Conservation (phyloP, 2,113 vertebrate genomes). For the Pipa parva region DNA sequence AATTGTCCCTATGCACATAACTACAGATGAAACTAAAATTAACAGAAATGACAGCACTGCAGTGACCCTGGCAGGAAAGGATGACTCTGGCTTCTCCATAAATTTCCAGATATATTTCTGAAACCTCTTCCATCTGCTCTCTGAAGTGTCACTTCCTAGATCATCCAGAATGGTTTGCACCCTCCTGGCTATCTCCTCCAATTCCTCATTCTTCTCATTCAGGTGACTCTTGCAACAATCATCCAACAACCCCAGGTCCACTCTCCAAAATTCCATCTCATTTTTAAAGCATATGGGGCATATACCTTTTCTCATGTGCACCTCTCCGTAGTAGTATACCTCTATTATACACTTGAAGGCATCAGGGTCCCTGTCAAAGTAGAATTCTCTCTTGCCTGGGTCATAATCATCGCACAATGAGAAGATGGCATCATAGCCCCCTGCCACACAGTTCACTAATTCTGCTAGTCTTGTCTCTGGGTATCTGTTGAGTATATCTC, state of each 20-base stretch:
- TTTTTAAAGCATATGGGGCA: slow-evolving; percentile 95
- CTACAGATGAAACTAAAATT: slow-evolving; percentile 82
- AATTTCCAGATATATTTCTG: slow-evolving; percentile 87
- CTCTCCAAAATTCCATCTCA: slow-evolving; percentile 98
- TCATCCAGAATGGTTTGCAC: slow-evolving; percentile 90
- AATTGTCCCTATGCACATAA: slow-evolving; percentile 93
- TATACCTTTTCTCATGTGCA: slow-evolving; percentile 93
- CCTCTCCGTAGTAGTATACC: slow-evolving; percentile 88
- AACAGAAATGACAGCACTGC: slow-evolving; percentile 88
- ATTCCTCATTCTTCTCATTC: slow-evolving; percentile 87
- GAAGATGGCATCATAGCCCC: slow-evolving; percentile 76
- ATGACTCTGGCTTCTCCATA: slow-evolving; percentile 93
- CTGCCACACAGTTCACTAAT: slow-evolving; percentile 73
- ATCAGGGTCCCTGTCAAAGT: slow-evolving; percentile 94
- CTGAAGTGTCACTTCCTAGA: slow-evolving; percentile 69
- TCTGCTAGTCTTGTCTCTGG: slow-evolving; percentile 90
- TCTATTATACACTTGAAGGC: slow-evolving; percentile 92
- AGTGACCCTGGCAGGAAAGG: slow-evolving; percentile 75
- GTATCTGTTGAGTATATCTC: slow-evolving; percentile 80
- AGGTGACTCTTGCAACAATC: slow-evolving; percentile 90
- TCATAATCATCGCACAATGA: slow-evolving; percentile 96
- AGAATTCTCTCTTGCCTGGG: slow-evolving; percentile 83
- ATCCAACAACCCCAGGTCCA: slow-evolving; percentile 84
- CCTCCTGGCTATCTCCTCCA: slow-evolving; percentile 86
- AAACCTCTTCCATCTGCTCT: slow-evolving; percentile 73